A percentile compares a stretch with the other conserved stretches of the same genome.
Conservation (phyloP, 2,113 vertebrate genomes). For the Pteropus alecto region DNA sequence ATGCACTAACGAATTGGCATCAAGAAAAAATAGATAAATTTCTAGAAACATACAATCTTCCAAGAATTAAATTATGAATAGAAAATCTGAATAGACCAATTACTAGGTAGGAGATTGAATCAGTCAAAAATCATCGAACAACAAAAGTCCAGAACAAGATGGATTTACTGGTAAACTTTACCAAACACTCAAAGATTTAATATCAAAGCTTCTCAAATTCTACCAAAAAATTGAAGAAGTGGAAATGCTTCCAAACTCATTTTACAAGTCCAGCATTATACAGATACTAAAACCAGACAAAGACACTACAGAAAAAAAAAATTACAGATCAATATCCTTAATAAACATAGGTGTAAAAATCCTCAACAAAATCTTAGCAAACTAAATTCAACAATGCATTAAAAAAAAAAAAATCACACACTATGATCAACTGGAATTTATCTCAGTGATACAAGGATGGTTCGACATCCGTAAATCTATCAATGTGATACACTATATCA, state of each 20-base stretch:
- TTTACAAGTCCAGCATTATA: not conserved
- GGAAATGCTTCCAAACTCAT: not conserved
- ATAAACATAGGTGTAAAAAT: not conserved
- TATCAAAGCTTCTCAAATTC: not conserved
- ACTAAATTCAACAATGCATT: not conserved
- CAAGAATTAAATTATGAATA: not conserved
- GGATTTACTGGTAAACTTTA: not conserved
- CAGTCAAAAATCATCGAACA: not conserved
- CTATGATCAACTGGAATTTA: not conserved
- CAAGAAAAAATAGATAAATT: not conserved
- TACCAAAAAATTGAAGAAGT: not conserved
- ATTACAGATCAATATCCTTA: not conserved
- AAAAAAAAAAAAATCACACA: not conserved
- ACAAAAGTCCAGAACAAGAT: not conserved
- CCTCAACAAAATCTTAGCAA: not conserved
- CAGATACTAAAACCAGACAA: not conserved
- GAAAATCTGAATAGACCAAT: not conserved
- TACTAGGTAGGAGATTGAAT: not conserved
- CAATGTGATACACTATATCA: not conserved
- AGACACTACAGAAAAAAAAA: not conserved
- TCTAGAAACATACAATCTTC: not conserved
- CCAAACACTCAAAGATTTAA: not conserved
- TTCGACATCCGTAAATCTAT: not conserved
- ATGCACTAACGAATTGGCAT: not conserved
- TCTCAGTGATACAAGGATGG: not conserved